phyloP scores from a whole-genome alignment of 2,888 invertebrate species.

The Notodonta dromedarius region DNA sequence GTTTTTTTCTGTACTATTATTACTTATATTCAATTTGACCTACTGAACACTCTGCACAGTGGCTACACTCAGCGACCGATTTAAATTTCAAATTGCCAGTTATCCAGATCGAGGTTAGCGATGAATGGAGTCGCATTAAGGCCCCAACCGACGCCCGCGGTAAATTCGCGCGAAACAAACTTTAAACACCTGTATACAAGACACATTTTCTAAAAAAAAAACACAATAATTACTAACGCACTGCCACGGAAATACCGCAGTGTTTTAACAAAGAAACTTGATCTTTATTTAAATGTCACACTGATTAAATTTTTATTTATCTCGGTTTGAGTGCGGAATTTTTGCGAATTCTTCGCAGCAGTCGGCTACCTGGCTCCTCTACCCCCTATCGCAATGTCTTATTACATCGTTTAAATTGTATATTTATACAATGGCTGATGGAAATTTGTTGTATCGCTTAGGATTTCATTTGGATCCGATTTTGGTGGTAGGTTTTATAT shows the following conservation, averaged over 20 bases:
- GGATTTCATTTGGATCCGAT: conserved; percentile 12
- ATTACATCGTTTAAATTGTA: conserved; percentile 24
- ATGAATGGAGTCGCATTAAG: conserved; percentile 59
- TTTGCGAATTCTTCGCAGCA: too few species aligned
- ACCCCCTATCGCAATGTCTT: conserved; percentile 23
- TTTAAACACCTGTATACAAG: too few species aligned
- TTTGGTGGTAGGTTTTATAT: not conserved
- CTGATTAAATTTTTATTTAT: too few species aligned
- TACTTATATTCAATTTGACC: not conserved
- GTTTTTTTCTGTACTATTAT: not conserved
- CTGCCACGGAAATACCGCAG: too few species aligned
- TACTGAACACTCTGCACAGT: conserved; percentile 25
- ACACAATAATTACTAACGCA: too few species aligned
- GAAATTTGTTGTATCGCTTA: not conserved
- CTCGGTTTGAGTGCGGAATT: too few species aligned
- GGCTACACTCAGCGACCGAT: conserved; percentile 65
- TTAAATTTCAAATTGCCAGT: conserved; percentile 80
- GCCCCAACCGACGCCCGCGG: not conserved
- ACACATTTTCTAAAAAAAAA: too few species aligned
- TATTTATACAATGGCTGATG: not conserved
- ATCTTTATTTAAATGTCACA: too few species aligned
- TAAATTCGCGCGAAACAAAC: too few species aligned
- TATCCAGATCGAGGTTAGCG: conserved; percentile 72
- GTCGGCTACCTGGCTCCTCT: conserved; percentile 12
- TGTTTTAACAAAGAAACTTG: too few species aligned